Evolutionary conservation across 1,140 invertebrate species (phyloP), one percentile per base, ranked within the genome.

Genomic region (Drosophila sechellia): DNA sequence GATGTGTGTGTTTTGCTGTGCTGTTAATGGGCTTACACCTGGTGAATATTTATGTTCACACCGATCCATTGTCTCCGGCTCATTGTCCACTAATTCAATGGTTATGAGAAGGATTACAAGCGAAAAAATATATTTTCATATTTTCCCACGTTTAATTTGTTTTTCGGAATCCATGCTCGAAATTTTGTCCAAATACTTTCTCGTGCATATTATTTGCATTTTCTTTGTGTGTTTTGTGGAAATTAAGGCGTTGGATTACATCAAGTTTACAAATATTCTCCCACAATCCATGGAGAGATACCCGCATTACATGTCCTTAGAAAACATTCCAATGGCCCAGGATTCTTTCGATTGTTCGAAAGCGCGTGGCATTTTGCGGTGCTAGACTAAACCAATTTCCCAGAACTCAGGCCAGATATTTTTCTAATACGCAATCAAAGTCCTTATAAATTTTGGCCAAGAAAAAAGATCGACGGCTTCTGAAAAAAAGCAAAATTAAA

Each of bases 171-270:
- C 12, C 27, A 31, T 5, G 1, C 0, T 5, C 3, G 17, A 63
- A 63, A 27, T 50, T 64, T 68, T 4, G 5, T 4, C 34, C 5
- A 68, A 68, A 65, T 72, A 73, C 76, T 42, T 71, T 66, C 49
- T 61, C 49, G 46, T 79, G 57, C 83, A 87, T 75, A 76, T 74
- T 81, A 86, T 78, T 81, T 81, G 79, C 40, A 66, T 49, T 64
- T 53, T 50, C 53, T 66, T 66, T 56, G 42, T 65, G 49, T 61
- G 49, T 71, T 78, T 13, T 63, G 58, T 81, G 31, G 59, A 87
- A 87, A 87, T 72, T 72, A 53, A 66, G 66, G 83, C 83, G 83
- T 89, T 87, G 71, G 66, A 89, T 87, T 87, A 83, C 83, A 70
- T 70, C 39, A 45, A 25, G 45, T 68, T 43, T 35, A 27, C 39